These are phyloP conservation scores for Aurelia sp. DNA, from an alignment of 30 jellyfish, hydroid and myxozoan genomes.

Conservation along the genomic window DNA sequence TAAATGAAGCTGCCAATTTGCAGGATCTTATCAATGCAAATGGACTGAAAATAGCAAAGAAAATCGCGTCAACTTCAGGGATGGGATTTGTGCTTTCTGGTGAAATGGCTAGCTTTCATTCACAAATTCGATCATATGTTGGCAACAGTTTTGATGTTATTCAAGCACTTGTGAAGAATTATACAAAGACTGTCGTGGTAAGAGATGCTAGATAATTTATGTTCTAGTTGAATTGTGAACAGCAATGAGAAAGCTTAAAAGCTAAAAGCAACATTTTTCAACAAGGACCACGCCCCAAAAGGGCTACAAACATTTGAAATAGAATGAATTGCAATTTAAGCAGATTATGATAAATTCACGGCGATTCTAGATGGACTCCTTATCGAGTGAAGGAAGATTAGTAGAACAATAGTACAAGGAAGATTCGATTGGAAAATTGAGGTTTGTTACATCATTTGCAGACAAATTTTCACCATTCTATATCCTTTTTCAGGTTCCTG, in stretches of 20 bases:
- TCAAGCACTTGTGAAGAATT: constrained; percentile 30
- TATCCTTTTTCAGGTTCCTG: constrained; percentile 25
- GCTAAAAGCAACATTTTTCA: too few species aligned
- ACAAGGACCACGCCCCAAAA: too few species aligned
- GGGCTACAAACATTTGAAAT: too few species aligned
- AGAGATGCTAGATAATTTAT: background rate
- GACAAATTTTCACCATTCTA: background rate
- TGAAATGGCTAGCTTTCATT: constrained; percentile 38
- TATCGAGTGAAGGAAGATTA: too few species aligned
- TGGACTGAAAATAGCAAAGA: constrained; percentile 31
- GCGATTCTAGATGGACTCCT: too few species aligned
- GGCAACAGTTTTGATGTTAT: constrained; percentile 7
- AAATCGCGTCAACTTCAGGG: constrained; percentile 60
- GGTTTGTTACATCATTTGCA: too few species aligned
- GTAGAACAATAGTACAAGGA: too few species aligned
- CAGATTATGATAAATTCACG: too few species aligned
- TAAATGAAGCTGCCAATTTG: constrained; percentile 49
- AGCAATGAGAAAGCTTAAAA: too few species aligned
- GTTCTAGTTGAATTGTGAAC: too few species aligned
- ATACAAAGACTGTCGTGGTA: constrained; percentile 43
- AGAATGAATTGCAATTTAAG: too few species aligned
- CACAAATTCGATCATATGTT: constrained; percentile 46
- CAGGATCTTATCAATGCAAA: constrained; percentile 33
- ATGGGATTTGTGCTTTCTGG: constrained; percentile 75
- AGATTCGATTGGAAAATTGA: too few species aligned